Base-by-base conservation (phyloP, 2,888 invertebrate genomes). In the Himalopsyche kuldschensis region DNA sequence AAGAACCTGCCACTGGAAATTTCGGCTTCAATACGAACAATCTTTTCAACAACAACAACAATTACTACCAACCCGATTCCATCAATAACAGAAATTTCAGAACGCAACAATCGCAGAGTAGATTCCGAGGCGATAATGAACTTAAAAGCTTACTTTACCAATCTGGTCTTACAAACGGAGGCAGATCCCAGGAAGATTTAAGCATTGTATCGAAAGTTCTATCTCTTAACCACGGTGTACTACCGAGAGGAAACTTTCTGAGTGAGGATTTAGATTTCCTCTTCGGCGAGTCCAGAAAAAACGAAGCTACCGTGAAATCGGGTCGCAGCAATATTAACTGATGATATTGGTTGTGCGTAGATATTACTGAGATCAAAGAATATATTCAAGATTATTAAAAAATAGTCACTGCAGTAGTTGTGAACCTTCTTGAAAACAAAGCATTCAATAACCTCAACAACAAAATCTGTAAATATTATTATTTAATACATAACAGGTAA, bases 121-220 rank as follows among this genome's bases (percentile, higher is more conserved):
- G 82, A 35, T 82, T 78, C 69, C 24, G 75, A 20, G 35, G 79
- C 8, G 93, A 93, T 78, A 89, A 91, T 46, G 94, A 95, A 87
- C 90, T 95, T 77, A 94, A 94, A 87, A 93, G 93, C 87, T 89
- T 95, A 75, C 89, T 95, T 24, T 92, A 91, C 79, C 94, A 95
- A 88, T 94, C 94, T 78, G 95, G 95, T 47, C 91, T 95, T 63
- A 93, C 94, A 69, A 87, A 88, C 35, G 89, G 89, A 35, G 91
- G 91, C 75, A 92, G 93, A 87, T 91, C 90, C 85, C 93, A 94
- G 82, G 96, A 96, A 88, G 96, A 96, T 89, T 90, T 96, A 79
- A 96, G 95, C 88, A 95, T 96, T 87, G 95, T 96, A 47, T 94
- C 95, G 76, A 96, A 96, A 90, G 95, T 96, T 84, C 90, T 96